These are phyloP conservation scores for Steatocranus sp. DNA, from an alignment of 2,797 vertebrate species.

Conservation along the genomic window DNA sequence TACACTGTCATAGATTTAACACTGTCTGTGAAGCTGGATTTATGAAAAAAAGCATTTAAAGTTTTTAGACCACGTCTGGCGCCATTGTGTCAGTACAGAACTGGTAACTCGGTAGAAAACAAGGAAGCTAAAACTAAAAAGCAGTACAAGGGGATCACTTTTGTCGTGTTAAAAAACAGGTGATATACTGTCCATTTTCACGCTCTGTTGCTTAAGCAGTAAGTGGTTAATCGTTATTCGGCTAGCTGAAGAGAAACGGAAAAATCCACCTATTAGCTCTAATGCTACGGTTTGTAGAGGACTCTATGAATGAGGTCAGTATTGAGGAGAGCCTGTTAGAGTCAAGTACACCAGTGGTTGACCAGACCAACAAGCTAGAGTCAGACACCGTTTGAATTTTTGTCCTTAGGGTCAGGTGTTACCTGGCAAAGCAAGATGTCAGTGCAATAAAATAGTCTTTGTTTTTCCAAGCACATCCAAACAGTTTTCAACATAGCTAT, in stretches of 20 bases:
- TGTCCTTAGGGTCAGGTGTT: too few relatives aligned
- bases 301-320: background rate
- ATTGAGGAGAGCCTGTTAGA: background rate
- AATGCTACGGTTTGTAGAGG: background rate
- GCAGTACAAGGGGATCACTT: background rate
- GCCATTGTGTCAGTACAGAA: background rate
- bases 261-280: background rate
- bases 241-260: background rate
- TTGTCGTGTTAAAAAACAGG: background rate
- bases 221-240: background rate
- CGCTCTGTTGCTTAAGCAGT: background rate
- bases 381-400: too few relatives aligned
- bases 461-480: background rate
- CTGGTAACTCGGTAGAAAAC: background rate
- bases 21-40: background rate
- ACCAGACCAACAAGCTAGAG: background rate
- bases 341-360: background rate
- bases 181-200: background rate
- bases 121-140: background rate
- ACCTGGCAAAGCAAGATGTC: background rate
- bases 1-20: background rate
- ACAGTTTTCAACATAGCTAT: background rate
- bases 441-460: background rate
- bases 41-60: background rate
- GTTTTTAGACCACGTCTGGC: background rate